These are phyloP conservation scores for Corydoras maculifer DNA, from an alignment of 2,113 vertebrate genomes.

Conservation along the genomic window DNA sequence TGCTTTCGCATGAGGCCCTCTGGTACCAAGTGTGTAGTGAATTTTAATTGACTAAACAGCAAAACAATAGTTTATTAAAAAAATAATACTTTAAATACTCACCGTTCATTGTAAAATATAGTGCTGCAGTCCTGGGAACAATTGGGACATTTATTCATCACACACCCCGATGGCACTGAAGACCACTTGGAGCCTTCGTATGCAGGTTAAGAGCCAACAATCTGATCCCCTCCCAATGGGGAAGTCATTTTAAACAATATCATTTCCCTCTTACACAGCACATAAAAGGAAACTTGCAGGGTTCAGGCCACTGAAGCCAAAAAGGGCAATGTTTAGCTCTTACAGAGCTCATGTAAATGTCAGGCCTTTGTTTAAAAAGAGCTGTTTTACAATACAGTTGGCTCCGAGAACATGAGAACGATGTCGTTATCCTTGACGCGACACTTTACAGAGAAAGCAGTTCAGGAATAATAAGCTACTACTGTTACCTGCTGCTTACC, in stretches of 20 bases:
- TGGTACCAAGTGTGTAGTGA: too few relatives aligned
- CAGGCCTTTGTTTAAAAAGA: neutral
- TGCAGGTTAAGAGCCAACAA: neutral
- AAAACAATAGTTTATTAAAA: too few relatives aligned
- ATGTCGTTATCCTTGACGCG: neutral
- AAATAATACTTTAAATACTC: too few relatives aligned
- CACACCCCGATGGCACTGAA: constrained; percentile 3
- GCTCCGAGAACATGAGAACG: constrained; percentile 4
- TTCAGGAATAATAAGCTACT: too few relatives aligned
- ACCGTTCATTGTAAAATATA: too few relatives aligned
- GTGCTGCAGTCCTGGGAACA: neutral
- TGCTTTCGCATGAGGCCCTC: too few relatives aligned
- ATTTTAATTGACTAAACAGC: too few relatives aligned
- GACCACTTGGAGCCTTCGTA: constrained; percentile 17
- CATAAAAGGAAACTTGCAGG: constrained; percentile 39
- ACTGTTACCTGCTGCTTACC: too few relatives aligned
- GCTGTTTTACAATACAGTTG: constrained; percentile 1
- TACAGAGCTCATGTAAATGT: constrained; percentile 21
- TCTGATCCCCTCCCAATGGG: constrained; percentile 25
- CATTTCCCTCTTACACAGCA: constrained; percentile 44
- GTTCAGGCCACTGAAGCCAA: constrained; percentile 28
- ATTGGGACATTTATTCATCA: constrained; percentile 5
- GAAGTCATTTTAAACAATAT: constrained; percentile 38
- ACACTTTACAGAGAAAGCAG: too few relatives aligned
- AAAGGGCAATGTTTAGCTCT: constrained; percentile 30